phyloP scores from a whole-genome alignment of 1,140 invertebrate species.

The Lasioglossum albipes region DNA sequence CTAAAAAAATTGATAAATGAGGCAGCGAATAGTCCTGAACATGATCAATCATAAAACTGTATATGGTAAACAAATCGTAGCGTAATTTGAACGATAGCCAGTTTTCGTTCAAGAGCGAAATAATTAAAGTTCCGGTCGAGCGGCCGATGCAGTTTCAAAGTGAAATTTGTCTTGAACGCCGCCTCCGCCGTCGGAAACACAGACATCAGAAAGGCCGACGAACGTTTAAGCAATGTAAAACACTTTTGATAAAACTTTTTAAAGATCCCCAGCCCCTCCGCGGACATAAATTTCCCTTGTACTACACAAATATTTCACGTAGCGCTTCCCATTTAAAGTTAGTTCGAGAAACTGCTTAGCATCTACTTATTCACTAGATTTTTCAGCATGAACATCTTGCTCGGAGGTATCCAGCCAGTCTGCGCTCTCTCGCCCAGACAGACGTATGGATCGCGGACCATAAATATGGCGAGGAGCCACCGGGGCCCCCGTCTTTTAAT shows the following conservation, averaged over 20 bases:
- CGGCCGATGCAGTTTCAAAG: background rate
- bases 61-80: too few relatives aligned
- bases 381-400: constrained; percentile 48
- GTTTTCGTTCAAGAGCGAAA: background rate
- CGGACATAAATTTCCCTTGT: constrained; percentile 43
- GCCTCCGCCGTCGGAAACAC: too few relatives aligned
- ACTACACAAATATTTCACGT: constrained; percentile 49
- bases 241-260: constrained; percentile 43
- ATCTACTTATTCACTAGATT: constrained; percentile 60
- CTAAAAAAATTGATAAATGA: too few relatives aligned
- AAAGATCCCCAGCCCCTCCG: constrained; percentile 4
- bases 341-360: constrained; percentile 62
- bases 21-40: too few relatives aligned
- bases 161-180: background rate
- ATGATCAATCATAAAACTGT: too few relatives aligned
- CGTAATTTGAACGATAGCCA: background rate
- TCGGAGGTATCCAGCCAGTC: constrained; percentile 23
- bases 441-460: constrained; percentile 54
- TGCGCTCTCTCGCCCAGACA: constrained; percentile 28
- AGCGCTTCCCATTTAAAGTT: constrained; percentile 50
- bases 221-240: constrained; percentile 34
- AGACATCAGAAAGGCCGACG: constrained; percentile 6
- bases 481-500: constrained; percentile 55
- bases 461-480: constrained; percentile 51
- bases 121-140: background rate